Evolutionary conservation across 2,113 vertebrate genomes (phyloP).

Genomic region (Callipepla californica): DNA sequence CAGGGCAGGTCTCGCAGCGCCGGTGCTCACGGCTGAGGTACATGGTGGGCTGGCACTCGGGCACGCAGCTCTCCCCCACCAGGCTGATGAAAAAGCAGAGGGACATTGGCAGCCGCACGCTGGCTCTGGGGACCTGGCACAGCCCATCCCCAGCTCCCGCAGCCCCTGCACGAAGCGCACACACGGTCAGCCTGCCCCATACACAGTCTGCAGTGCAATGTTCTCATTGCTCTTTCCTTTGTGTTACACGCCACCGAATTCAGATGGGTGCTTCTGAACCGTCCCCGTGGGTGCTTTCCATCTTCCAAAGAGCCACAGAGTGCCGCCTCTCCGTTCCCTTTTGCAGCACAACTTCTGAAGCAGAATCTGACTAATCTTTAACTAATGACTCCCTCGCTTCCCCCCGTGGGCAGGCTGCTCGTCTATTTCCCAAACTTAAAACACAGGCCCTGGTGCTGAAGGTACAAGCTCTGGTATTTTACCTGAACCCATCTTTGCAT

Average conservation of each 20-base stretch:
- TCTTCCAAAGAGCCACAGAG: not conserved
- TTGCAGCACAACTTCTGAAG: not conserved
- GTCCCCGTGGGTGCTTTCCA: not conserved
- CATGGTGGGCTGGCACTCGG: constrained; percentile 84
- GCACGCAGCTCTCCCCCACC: constrained; percentile 87
- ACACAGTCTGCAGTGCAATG: accelerated
- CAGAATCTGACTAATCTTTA: not conserved
- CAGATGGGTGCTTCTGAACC: not conserved
- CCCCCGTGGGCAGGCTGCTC: not conserved
- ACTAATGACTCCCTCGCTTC: not conserved
- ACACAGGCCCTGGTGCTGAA: not conserved
- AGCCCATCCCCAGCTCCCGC: not conserved
- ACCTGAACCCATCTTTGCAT: constrained; percentile 91
- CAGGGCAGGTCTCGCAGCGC: constrained; percentile 85
- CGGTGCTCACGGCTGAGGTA: constrained; percentile 86
- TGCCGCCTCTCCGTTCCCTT: not conserved
- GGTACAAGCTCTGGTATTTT: constrained; percentile 9
- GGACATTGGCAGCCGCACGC: not conserved
- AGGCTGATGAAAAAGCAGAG: constrained; percentile 76
- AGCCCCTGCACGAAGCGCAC: not conserved
- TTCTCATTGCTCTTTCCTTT: not conserved
- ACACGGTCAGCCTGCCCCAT: not conserved
- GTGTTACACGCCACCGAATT: not conserved
- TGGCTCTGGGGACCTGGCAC: not conserved
- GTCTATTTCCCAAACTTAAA: not conserved